Percentiles rank a stretch among this genome's conserved stretches.
phyloP scores from a whole-genome alignment of 92 coral and sea anemone genomes.

The Palythoa grandis region DNA sequence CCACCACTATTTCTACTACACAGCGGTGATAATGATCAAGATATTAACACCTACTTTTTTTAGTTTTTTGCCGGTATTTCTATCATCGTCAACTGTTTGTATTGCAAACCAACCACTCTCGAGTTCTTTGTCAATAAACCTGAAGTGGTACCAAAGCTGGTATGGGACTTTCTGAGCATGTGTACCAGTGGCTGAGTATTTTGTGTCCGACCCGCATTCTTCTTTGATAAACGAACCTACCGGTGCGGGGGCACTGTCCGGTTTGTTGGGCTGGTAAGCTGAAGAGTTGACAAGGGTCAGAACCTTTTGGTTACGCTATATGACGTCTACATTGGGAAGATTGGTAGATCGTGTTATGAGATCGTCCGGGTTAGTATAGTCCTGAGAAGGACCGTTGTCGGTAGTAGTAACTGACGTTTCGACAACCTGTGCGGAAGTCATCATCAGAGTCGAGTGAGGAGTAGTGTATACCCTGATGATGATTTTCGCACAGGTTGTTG shows the following conservation, averaged over 20 bases:
- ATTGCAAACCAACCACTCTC: slow-evolving; percentile 88
- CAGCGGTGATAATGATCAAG: not conserved
- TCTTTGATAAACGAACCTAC: slow-evolving; percentile 80
- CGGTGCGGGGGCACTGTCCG: slow-evolving; percentile 75
- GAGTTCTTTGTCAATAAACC: slow-evolving; percentile 69
- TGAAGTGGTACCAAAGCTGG: slow-evolving; percentile 65
- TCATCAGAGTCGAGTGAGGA: too few relatives aligned
- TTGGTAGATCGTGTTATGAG: too few relatives aligned
- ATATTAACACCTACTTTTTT: slow-evolving; percentile 60
- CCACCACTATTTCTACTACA: not conserved
- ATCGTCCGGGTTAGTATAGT: too few relatives aligned
- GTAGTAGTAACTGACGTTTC: too few relatives aligned
- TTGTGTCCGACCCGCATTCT: slow-evolving; percentile 85
- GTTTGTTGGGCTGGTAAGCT: slow-evolving; percentile 75
- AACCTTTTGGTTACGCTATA: not conserved
- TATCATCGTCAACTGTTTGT: slow-evolving; percentile 73
- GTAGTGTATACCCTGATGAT: too few relatives aligned
- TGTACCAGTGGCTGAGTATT: slow-evolving; percentile 76
- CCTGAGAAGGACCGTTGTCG: too few relatives aligned
- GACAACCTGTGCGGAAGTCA: too few relatives aligned
- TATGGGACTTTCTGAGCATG: slow-evolving; percentile 62
- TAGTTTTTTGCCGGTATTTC: slow-evolving; percentile 68
- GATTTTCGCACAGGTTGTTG: too few relatives aligned
- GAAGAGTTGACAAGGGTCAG: not conserved
- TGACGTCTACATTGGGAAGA: too few relatives aligned